Evolutionary conservation across 1,140 invertebrate genomes (phyloP).

Genomic region (Stegodyphus dumicola): DNA sequence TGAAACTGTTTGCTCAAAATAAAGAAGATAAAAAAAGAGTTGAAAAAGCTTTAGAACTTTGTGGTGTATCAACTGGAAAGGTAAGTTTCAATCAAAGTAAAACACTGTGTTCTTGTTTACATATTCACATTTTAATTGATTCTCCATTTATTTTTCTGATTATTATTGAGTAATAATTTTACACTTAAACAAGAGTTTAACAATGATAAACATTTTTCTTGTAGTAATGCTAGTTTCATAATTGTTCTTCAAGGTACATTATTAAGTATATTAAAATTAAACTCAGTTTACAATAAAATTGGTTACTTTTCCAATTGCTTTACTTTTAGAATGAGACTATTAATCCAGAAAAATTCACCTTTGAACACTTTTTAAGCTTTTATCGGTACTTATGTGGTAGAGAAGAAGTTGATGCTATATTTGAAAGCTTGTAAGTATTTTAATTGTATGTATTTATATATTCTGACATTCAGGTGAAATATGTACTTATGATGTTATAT

Average conservation of each 20-base stretch:
- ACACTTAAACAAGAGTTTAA: no score
- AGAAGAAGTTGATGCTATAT: slow-evolving; percentile 89
- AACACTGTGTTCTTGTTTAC: neutral
- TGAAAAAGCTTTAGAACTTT: slow-evolving; percentile 88
- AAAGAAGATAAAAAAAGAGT: slow-evolving; percentile 94
- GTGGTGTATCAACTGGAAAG: slow-evolving; percentile 87
- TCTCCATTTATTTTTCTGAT: no score
- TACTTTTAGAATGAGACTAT: slow-evolving; percentile 81
- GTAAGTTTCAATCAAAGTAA: slow-evolving; percentile 67
- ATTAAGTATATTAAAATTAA: no score
- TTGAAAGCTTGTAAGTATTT: slow-evolving; percentile 82
- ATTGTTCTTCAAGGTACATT: no score
- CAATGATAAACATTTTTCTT: neutral
- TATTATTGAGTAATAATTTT: no score
- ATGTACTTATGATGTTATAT: no score
- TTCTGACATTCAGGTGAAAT: neutral
- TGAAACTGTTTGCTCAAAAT: slow-evolving; percentile 90
- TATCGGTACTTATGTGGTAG: slow-evolving; percentile 90
- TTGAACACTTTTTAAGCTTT: slow-evolving; percentile 93
- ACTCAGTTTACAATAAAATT: neutral
- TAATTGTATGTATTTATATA: neutral
- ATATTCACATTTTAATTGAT: neutral
- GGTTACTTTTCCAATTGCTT: neutral
- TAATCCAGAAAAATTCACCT: slow-evolving; percentile 86
- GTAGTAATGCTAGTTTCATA: no score